Evolutionary conservation across 2,113 vertebrate genomes (phyloP), one percentile per base, ranked within the genome.

Genomic region (Vicugna pacos): DNA sequence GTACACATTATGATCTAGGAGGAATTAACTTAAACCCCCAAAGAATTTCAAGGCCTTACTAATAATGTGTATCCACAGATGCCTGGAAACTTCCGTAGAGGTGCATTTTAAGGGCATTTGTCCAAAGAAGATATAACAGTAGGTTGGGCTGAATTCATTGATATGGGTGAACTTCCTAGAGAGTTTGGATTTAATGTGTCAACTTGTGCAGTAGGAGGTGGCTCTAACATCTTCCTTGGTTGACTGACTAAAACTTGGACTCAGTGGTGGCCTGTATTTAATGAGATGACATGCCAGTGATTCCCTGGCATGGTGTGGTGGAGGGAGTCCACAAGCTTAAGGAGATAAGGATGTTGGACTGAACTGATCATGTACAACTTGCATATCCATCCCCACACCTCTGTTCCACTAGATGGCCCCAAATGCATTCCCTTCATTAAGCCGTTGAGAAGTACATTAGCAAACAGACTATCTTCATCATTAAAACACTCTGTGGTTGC

Each of bases 221-320:
- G 52, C 62, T 80, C 28, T 97, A 82, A 70, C 13, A 58, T 86
- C 50, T 87, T 81, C 89, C 85, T 85, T 89, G 85, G 30, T 32
- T 81, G 60, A 69, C 20, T 42, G 32, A 50, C 56, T 72, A 56
- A 94, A 92, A 90, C 20, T 60, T 82, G 73, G 60, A 92, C n/a
- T 94, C 32, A 60, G 11, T 42, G 15, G 20, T 89, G 48, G 24
- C 9, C n/a, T 83, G 8, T 26, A 50, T 89, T 76, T 89, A 65
- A 64, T 83, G 56, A 87, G 62, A 83, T 73, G 56, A 65, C 24
- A 60, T 58, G 9, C 26, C 38, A 58, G 35, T 82, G 50, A 26
- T 82, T 87, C 58, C 30, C 28, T 26, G 5, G 56, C 35, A 73
- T 67, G 9, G 38, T 32, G 11, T 79, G 46, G 54, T 64, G 50